Base-by-base conservation (phyloP, 2,888 invertebrate genomes). In the Netelia inedita region DNA sequence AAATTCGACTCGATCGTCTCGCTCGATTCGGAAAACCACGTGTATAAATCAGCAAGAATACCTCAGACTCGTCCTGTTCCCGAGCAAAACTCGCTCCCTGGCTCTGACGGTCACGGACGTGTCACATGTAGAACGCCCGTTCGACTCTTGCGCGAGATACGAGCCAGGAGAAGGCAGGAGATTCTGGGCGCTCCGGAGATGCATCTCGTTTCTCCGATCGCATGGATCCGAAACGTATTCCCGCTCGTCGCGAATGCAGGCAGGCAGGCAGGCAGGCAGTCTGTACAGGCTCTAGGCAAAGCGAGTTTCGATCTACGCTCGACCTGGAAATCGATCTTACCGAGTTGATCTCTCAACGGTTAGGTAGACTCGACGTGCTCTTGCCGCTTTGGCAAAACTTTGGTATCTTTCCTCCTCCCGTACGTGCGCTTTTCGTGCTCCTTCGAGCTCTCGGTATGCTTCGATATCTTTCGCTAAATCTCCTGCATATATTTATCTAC, bases 301-400 rank as follows among this genome's bases (percentile, higher is more conserved):
- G 61, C 61, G 55, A 61, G 46, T 76, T 72, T 81, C 76, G 84
- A 81, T 81, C 76, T 68, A 63, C 66, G 74, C 59, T 73, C 84
- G 84, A 81, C 84, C 84, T 84, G 81, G 84, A 84, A 84, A 84
- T 84, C 84, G 84, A 84, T 84, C 84, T 81, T 68, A 61, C 68
- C 63, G 43, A 76, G 81, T 69, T 73, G 84, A 84, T 84, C 84
- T 84, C 76, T 43, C 53, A 53, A 73, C 74, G 43, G 65, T 53
- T 65, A 9, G 66, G 66, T 46, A 19, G 19, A 11, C 19, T n/a
- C 65, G 41, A 53, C 65, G 65, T 65, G 21, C 65, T 66, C n/a
- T 66, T 55, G 53, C 63, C 28, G 55, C 50, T 65, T 53, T 53
- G 53, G 3, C 14, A n/a, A 5, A 11, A 16, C 53, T 28, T 28